Base-by-base conservation (phyloP, 2,888 invertebrate genomes). In the Drosophila macrospina region DNA sequence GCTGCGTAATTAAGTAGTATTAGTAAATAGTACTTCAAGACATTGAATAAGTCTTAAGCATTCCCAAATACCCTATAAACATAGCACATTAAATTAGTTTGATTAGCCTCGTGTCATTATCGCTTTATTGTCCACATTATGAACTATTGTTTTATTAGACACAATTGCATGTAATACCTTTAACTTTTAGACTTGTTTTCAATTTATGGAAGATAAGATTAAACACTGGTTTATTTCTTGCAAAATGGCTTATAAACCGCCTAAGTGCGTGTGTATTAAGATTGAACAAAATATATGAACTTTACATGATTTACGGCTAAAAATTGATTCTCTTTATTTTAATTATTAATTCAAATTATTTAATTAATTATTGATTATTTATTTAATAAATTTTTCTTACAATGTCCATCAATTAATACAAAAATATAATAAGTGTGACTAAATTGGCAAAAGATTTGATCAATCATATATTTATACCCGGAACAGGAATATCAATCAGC, bases 171-270 rank as follows among this genome's bases (percentile, higher is more conserved):
- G 52, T 55, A 62, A 59, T 59, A 1, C 34, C 50, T 8, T 44
- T 56, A 51, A 37, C 24, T 37, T 30, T 24, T 44, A 45, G 5
- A 10, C 30, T n/a, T 32, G 47, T 36, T 56, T 48, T 8, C 54
- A 67, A 59, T 59, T 61, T 52, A 77, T 42, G 41, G 24, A 34
- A 32, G 44, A 56, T 59, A 34, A 42, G 79, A 74, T 76, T 56
- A 74, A 48, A 44, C 45, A 55, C 28, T 54, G 39, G 11, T 36
- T 32, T 24, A 56, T 26, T 28, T 20, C 30, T 26, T 48, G 10
- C 4, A 24, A 34, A 34, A 42, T 6, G 5, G 41, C 20, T 41
- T 20, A 24, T n/a, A 20, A 41, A 20, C 11, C 5, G 11, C 16
- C 5, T 20, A 20, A 16, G 39, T 1, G 11, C 16, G 2, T 41